Conservation (phyloP, 2,888 invertebrate species). For the Agrotis puta region DNA sequence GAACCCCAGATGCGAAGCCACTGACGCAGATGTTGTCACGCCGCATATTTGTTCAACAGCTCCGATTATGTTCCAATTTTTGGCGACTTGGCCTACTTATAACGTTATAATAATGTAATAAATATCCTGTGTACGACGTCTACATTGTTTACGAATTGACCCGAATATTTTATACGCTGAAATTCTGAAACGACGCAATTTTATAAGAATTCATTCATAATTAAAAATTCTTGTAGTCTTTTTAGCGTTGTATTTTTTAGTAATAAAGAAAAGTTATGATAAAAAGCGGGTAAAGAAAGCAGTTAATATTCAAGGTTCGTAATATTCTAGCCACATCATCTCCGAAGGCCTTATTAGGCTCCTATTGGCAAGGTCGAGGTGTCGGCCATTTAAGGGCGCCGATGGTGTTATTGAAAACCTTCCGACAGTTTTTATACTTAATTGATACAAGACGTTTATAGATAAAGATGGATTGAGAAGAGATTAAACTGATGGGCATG, state of each 20-base stretch:
- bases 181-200: constrained; percentile 8
- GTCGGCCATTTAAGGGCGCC: constrained; percentile 34
- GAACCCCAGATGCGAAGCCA: not conserved
- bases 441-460: constrained; percentile 43
- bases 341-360: constrained; percentile 31
- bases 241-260: constrained; percentile 19
- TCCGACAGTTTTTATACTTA: constrained; percentile 40
- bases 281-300: constrained; percentile 40
- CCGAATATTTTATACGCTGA: constrained; percentile 33
- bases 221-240: constrained; percentile 19
- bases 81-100: constrained; percentile 34
- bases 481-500: constrained; percentile 50
- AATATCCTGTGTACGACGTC: constrained; percentile 17
- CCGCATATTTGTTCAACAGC: constrained; percentile 36
- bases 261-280: constrained; percentile 4
- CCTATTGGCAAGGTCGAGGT: constrained; percentile 55
- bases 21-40: constrained; percentile 34
- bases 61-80: constrained; percentile 13
- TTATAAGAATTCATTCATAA: constrained; percentile 26
- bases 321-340: constrained; percentile 30
- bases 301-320: constrained; percentile 16
- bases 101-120: constrained; percentile 28
- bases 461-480: constrained; percentile 44
- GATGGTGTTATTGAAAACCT: constrained; percentile 43
- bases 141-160: constrained; percentile 41